phyloP scores from a whole-genome alignment of 2,113 vertebrate genomes.

The Clarias gariepinus region DNA sequence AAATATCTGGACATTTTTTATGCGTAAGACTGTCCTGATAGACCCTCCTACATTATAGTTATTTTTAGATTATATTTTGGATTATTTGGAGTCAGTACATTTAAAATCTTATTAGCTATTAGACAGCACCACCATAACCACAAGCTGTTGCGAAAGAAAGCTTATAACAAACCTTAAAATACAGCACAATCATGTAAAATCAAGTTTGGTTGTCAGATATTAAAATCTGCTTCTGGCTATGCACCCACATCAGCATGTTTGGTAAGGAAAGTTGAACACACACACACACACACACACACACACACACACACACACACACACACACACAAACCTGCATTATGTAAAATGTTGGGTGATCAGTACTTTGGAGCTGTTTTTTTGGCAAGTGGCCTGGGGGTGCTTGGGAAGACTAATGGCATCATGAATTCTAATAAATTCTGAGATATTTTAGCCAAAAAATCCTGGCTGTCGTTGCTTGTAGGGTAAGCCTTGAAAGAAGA shows the following conservation, averaged over 20 bases:
- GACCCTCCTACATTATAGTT: background rate
- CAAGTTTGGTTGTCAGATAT: background rate
- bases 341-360: background rate
- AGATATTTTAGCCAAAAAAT: background rate
- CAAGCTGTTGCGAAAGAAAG: background rate
- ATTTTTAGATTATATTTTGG: background rate
- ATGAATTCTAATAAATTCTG: background rate
- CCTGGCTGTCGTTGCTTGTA: background rate
- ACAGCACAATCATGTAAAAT: background rate
- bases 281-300: too few species aligned
- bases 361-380: background rate
- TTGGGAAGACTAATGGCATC: background rate
- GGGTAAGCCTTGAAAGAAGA: background rate
- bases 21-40: background rate
- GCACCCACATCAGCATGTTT: background rate
- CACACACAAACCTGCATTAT: background rate
- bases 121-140: background rate
- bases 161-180: background rate
- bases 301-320: too few species aligned
- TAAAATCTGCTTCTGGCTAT: background rate
- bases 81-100: too few species aligned
- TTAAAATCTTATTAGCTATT: background rate
- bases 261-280: too few species aligned
- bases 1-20: background rate
- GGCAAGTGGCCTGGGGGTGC: background rate